These are phyloP conservation scores for Philereme vetulata DNA, from an alignment of 2,888 invertebrate genomes.

Conservation along the genomic window DNA sequence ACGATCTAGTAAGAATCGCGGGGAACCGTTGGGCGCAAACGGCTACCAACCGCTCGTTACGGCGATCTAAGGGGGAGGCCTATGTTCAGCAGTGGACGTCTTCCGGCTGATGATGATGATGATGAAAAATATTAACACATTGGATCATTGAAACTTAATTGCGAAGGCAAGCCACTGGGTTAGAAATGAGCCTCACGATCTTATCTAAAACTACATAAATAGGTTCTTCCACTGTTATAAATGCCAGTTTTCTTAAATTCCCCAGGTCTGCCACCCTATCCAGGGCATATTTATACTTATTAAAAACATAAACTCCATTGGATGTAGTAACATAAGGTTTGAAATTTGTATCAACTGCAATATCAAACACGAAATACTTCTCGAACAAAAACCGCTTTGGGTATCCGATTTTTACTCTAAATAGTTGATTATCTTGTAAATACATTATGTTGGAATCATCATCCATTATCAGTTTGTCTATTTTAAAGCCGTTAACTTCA, in stretches of 20 bases:
- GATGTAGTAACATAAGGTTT: slow-evolving; percentile 59
- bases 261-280: slow-evolving; percentile 61
- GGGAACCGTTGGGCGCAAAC: too few relatives aligned
- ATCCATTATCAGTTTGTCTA: slow-evolving; percentile 64
- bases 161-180: slow-evolving; percentile 53
- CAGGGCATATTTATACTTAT: slow-evolving; percentile 70
- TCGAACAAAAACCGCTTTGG: slow-evolving; percentile 63
- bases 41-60: too few relatives aligned
- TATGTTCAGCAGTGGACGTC: too few relatives aligned
- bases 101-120: too few relatives aligned
- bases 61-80: too few relatives aligned
- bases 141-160: slow-evolving; percentile 36
- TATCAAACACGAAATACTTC: slow-evolving; percentile 48
- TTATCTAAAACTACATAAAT: slow-evolving; percentile 65
- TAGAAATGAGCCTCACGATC: slow-evolving; percentile 58
- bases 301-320: slow-evolving; percentile 65
- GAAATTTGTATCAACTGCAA: slow-evolving; percentile 56
- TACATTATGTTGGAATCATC: slow-evolving; percentile 70
- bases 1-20: too few relatives aligned
- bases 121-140: neutral
- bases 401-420: slow-evolving; percentile 63
- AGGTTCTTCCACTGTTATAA: slow-evolving; percentile 61
- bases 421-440: slow-evolving; percentile 53
- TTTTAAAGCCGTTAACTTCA: slow-evolving; percentile 53
- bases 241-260: slow-evolving; percentile 60